Base-by-base conservation (phyloP, 2,113 vertebrate genomes). In the Ageneiosus marmoratus region DNA sequence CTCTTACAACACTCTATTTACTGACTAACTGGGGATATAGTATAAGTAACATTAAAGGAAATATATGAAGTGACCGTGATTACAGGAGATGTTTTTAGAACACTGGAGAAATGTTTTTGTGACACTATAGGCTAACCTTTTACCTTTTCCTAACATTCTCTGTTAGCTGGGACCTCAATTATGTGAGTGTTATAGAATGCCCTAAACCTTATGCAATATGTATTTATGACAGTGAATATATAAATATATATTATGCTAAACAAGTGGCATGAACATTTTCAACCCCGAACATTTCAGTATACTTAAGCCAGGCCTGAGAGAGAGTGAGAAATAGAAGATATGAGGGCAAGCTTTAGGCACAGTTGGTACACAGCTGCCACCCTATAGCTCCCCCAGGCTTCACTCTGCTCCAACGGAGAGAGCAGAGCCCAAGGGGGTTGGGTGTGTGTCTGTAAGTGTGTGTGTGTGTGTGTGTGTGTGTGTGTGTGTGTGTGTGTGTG, bases 361-460 rank as follows among this genome's bases (percentile, higher is more conserved):
- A 85, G 75, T 82, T 85, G 84, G 74, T 63, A 86, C 80, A 82
- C 84, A 86, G 84, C 80, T 86, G 80, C 63, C 80, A 72, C 75
- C 53, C 80, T 73, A 56, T 48, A 46, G 24, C 65, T 79, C 65
- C 80, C 84, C 15, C n/a, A 69, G 75, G 80, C 44, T 70, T 55
- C 41, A 50, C 34, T 81, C 65, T 78, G 69, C 53, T 41, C 55
- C 5, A 37, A 63, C 37, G 24, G 24, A 62, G 37, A 58, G 41
- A 34, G 22, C 24, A 41, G 60, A 50, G 73, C 32, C 48, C 22
- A 55, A 41, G 78, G 55, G 74, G 74, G 32, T 60, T 80, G 77
- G 67, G 82, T 77, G 53, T 83, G 83, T 77, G 84, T 77, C 63
- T 75, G 83, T 79, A 69, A 56, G 79, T 58, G 76, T 83, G 70